Base-by-base conservation (phyloP, 2,113 vertebrate species). In the Oreochromis tanganicae region DNA sequence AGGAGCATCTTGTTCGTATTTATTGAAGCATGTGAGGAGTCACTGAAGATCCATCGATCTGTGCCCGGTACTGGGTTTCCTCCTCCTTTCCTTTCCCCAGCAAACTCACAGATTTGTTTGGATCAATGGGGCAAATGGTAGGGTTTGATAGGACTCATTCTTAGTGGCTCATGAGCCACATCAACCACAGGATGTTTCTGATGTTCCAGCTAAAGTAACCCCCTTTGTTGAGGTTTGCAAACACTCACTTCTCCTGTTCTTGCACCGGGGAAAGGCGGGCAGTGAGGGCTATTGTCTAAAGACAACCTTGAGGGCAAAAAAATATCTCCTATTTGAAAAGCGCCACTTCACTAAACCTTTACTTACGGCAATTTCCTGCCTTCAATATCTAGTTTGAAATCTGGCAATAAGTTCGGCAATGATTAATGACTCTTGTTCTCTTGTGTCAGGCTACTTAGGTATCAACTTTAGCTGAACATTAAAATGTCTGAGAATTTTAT, bases 81-180 rank as follows among this genome's bases (percentile, higher is more conserved):
- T 79, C 17, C 85, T 79, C 9, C 73, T 7, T 43, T 85, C 59
- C 34, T 34, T 41, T 66, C 55, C 5, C 34, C 71, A 36, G 46
- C 57, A 78, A 87, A 82, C 29, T 41, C 81, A 61, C 89, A 52
- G 79, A 85, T 43, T 78, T 38, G 66, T 57, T 41, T 50, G 54
- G 71, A 93, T 95, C 89, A 89, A 93, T 93, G 83, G 19, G 59
- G 56, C 55, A 87, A 94, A 90, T 85, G 79, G 81, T 84, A 81
- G 75, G 41, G 41, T 88, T 91, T 90, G 92, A 94, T 90, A 8
- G 84, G 43, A 46, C 54, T 83, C 85, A 94, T 87, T 93, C 89
- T 86, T 68, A 48, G 52, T 10, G 85, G 83, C 81, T 89, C 83
- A 79, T 85, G 89, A 83, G 81, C 75, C 59, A 19, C 61, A 36